These are phyloP conservation scores for Euplexia lucipara DNA, from an alignment of 2,888 invertebrate species.

Conservation along the genomic window DNA sequence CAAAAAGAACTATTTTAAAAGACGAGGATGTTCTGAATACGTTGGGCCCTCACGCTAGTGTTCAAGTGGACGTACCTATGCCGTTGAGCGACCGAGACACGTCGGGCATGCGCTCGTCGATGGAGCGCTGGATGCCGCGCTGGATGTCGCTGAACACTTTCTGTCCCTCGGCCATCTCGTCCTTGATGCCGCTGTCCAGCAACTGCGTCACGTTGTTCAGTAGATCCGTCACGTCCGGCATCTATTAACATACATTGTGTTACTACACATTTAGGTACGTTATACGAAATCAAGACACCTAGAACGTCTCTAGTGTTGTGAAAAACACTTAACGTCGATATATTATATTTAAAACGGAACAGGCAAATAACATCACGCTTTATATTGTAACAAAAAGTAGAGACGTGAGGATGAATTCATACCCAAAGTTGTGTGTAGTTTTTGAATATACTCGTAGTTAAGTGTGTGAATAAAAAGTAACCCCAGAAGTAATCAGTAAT, in stretches of 20 bases:
- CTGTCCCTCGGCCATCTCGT: slow-evolving; percentile 92
- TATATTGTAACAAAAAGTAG: slow-evolving; percentile 91
- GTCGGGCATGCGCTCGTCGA: slow-evolving; percentile 92
- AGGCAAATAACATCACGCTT: too few species aligned
- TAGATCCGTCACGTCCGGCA: slow-evolving; percentile 94
- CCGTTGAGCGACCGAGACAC: slow-evolving; percentile 84
- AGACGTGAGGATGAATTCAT: slow-evolving; percentile 72
- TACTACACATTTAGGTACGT: slow-evolving; percentile 78
- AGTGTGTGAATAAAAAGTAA: too few species aligned
- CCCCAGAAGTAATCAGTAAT: too few species aligned
- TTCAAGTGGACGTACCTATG: slow-evolving; percentile 71
- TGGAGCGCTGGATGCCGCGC: slow-evolving; percentile 92
- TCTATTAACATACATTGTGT: slow-evolving; percentile 88
- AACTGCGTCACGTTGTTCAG: slow-evolving; percentile 92
- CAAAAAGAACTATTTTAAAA: too few species aligned
- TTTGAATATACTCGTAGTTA: too few species aligned
- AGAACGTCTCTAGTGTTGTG: neutral
- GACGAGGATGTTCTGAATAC: too few species aligned
- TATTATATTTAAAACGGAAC: too few species aligned
- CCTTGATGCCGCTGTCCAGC: slow-evolving; percentile 91
- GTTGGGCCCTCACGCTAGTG: too few species aligned
- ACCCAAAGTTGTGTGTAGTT: too few species aligned
- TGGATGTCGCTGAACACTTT: slow-evolving; percentile 92
- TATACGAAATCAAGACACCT: slow-evolving; percentile 76
- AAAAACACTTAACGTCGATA: too few species aligned